Evolutionary conservation across 2,888 invertebrate genomes (phyloP).

Genomic region (Cordilura impudica): DNA sequence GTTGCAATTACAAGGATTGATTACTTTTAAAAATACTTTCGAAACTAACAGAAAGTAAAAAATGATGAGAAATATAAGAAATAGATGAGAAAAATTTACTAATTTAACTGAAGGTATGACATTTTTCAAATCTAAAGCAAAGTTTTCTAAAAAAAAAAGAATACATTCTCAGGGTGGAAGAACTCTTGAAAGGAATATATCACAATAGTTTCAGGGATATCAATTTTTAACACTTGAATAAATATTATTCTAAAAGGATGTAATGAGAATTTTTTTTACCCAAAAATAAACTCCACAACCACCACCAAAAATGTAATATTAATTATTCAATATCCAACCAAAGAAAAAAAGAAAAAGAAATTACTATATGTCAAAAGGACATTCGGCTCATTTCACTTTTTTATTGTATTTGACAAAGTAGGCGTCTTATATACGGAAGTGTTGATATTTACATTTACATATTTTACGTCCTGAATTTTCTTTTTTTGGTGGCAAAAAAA

Average conservation of each 20-base stretch:
- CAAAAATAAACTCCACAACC: slow-evolving; percentile 26
- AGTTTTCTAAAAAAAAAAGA: background rate
- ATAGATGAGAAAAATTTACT: slow-evolving; percentile 36
- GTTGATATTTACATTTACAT: background rate
- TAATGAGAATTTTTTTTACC: slow-evolving; percentile 15
- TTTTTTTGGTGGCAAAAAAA: slow-evolving; percentile 41
- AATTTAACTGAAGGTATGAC: slow-evolving; percentile 71
- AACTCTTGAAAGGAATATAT: slow-evolving; percentile 43
- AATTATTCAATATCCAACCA: slow-evolving; percentile 68
- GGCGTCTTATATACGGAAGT: slow-evolving; percentile 6
- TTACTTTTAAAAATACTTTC: slow-evolving; percentile 75
- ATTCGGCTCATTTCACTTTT: slow-evolving; percentile 73
- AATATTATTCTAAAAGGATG: slow-evolving; percentile 68
- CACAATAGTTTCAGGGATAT: slow-evolving; percentile 28
- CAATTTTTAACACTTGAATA: slow-evolving; percentile 73
- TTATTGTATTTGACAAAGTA: slow-evolving; percentile 60
- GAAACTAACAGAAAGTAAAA: slow-evolving; percentile 64
- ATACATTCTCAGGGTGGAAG: slow-evolving; percentile 28
- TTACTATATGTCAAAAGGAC: slow-evolving; percentile 65
- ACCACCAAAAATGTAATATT: slow-evolving; percentile 64
- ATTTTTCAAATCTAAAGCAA: slow-evolving; percentile 70
- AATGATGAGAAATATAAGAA: slow-evolving; percentile 44
- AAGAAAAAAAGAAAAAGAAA: slow-evolving; percentile 47
- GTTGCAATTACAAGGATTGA: slow-evolving; percentile 77
- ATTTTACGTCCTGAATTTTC: slow-evolving; percentile 12